phyloP scores from a whole-genome alignment of 2,113 vertebrate species.

The Onychostruthus taczanowskii region DNA sequence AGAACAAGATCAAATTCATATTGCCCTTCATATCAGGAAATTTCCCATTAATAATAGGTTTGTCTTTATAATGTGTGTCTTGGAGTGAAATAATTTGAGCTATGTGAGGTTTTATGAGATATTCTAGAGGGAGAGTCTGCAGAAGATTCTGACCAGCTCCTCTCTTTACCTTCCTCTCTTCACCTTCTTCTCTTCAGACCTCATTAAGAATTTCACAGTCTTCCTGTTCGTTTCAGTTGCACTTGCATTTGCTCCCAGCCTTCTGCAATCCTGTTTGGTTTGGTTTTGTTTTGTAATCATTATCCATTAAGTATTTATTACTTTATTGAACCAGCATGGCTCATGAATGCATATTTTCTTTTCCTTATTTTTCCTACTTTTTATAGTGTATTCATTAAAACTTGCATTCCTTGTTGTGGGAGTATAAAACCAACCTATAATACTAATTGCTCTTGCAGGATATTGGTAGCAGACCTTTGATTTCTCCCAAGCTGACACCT shows the following conservation, averaged over 20 bases:
- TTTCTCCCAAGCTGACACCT: not conserved
- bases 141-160: not conserved
- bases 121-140: not conserved
- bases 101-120: not conserved
- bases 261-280: not conserved
- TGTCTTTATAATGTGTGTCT: constrained; percentile 5
- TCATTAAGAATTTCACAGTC: not conserved
- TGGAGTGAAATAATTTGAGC: not conserved
- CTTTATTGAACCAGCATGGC: not conserved
- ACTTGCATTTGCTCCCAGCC: not conserved
- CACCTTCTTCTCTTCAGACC: not conserved
- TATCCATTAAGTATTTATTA: not conserved
- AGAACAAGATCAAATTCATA: not conserved
- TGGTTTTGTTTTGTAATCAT: not conserved
- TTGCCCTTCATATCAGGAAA: constrained; percentile 8
- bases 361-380: not conserved
- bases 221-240: fast-evolving
- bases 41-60: constrained; percentile 17
- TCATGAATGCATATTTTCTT: not conserved
- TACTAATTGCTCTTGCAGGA: fast-evolving
- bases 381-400: not conserved
- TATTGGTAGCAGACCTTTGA: not conserved
- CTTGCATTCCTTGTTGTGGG: not conserved
- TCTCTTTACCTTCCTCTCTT: not conserved
- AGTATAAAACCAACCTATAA: not conserved